Evolutionary conservation across 2,797 vertebrate genomes (phyloP).

Genomic region (Arnoldichthys spilopterus): DNA sequence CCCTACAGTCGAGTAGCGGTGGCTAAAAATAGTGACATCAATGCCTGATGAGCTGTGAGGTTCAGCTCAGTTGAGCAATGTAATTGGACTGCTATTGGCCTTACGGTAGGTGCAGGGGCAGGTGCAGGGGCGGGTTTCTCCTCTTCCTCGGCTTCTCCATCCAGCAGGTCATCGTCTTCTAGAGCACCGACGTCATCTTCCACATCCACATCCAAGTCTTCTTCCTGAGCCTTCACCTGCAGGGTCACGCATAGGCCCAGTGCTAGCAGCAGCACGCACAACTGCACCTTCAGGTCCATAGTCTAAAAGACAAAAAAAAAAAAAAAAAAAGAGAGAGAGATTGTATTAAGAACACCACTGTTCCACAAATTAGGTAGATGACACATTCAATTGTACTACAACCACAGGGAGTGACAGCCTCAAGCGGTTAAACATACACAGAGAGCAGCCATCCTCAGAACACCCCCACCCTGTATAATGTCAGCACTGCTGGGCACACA

Average conservation of each 20-base stretch:
- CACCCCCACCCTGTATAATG: not conserved
- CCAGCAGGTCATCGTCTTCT: slow-evolving; percentile 75
- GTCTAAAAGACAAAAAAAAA: slow-evolving; percentile 68
- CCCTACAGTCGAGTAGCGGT: not conserved
- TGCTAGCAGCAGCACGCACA: slow-evolving; percentile 80
- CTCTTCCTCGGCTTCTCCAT: slow-evolving; percentile 74
- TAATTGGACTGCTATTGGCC: not conserved
- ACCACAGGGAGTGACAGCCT: not conserved
- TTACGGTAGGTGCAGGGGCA: slow-evolving; percentile 85
- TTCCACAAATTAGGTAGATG: not conserved
- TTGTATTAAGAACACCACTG: not conserved
- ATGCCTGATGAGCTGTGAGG: not conserved
- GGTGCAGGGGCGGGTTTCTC: slow-evolving; percentile 64
- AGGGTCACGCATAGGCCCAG: slow-evolving; percentile 68
- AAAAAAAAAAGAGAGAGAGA: not conserved
- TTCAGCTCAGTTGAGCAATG: not conserved
- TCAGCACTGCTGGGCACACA: not conserved
- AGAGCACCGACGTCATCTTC: slow-evolving; percentile 82
- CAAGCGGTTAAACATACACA: not conserved
- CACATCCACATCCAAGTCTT: slow-evolving; percentile 79
- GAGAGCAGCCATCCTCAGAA: not conserved
- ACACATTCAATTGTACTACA: not conserved
- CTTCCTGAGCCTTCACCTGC: slow-evolving; percentile 70
- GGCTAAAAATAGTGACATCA: not conserved
- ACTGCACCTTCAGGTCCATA: slow-evolving; percentile 87